Evolutionary conservation across 92 coral and sea anemone species (phyloP), one percentile per base, ranked within the genome.

Genomic region (Phymanthus crucifer): DNA sequence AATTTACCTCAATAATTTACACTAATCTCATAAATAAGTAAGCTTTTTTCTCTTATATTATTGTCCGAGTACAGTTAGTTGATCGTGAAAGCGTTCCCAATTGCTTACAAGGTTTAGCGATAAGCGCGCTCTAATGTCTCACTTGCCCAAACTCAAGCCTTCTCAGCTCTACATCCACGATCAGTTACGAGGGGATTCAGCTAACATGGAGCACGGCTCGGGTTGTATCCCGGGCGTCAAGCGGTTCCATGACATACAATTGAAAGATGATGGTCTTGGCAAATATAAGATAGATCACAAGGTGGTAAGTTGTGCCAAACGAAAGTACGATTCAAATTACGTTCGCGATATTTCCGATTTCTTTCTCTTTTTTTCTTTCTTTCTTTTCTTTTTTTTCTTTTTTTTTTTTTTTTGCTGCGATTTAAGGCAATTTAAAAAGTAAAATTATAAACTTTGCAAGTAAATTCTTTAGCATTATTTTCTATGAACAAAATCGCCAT

Each of bases 261-360:
- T 92, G 0, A 87, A 85, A 75, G 97, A 92, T n/a, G 97, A 92
- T 71, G 97, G 97, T 18, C 90, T 92, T 32, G 97, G 97, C 2
- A 87, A 87, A 73, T 92, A 92, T 80, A 83, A 87, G 43, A 92
- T 92, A 23, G 85, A 82, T 33, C 91, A 89, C 40, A 88, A 85
- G 17, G 64, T 56, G 29, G 71, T 72, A 34, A 76, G 80, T 75
- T 19, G 29, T 4, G 52, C 4, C 24, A 19, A n/a, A n/a, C n/a
- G n/a, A n/a, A n/a, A n/a, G n/a, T n/a, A n/a, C n/a, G n/a, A n/a
- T n/a, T n/a, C n/a, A n/a, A n/a, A n/a, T n/a, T n/a, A n/a, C n/a
- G n/a, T n/a, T n/a, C n/a, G n/a, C n/a, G n/a, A n/a, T n/a, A n/a
- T n/a, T n/a, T n/a, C n/a, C n/a, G n/a, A n/a, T n/a, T n/a, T n/a